Conservation (phyloP, 2,797 vertebrate genomes). For the Tinamus major region DNA sequence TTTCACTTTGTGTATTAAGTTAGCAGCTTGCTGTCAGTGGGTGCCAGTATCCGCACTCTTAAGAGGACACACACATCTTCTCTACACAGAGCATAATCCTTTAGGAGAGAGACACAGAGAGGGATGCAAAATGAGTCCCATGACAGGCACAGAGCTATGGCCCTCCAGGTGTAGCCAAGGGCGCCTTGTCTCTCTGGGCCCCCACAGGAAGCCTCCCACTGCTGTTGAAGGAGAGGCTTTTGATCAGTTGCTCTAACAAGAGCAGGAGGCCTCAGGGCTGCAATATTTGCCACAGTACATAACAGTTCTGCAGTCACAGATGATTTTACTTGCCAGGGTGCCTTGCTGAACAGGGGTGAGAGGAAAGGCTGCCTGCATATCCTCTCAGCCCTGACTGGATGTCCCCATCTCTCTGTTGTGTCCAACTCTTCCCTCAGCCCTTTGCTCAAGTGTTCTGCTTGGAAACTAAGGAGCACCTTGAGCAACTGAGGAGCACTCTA, state of each 20-base stretch:
- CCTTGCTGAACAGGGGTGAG: background rate
- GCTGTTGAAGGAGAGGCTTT: background rate
- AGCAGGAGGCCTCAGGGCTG: background rate
- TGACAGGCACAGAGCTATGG: background rate
- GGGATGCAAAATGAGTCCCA: background rate
- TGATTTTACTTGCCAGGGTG: background rate
- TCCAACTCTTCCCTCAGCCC: background rate
- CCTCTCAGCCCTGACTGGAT: background rate
- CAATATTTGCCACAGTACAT: too few relatives aligned
- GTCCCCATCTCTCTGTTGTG: background rate
- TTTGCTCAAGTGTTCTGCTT: background rate
- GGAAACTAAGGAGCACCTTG: too few relatives aligned
- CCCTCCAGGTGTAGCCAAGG: fast-evolving
- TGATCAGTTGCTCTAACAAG: background rate
- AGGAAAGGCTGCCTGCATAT: background rate
- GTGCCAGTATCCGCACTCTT: background rate
- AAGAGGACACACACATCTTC: background rate
- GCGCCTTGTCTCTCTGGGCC: fast-evolving
- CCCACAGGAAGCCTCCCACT: background rate
- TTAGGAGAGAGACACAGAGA: background rate
- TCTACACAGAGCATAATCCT: background rate
- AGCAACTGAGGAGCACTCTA: background rate
- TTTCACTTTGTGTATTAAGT: background rate
- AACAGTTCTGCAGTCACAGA: too few relatives aligned
- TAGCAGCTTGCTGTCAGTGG: background rate